Percentiles rank a stretch among this genome's conserved stretches.
These are phyloP conservation scores for Paralvinella palmiformis DNA, from an alignment of 1,140 invertebrate genomes.

Conservation along the genomic window DNA sequence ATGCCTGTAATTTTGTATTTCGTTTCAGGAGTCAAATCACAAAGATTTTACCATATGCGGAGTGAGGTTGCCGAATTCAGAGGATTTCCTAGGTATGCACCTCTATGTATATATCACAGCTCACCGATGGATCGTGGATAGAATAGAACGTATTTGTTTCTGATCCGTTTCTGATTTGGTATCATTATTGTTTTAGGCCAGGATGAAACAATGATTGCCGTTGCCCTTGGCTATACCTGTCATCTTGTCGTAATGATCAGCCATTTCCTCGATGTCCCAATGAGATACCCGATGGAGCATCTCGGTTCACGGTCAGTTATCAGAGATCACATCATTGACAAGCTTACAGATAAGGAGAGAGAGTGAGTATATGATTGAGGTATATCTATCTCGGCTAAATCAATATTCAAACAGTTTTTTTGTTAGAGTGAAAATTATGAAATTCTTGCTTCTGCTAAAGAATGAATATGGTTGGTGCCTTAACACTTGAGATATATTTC, in stretches of 20 bases:
- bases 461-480: no score
- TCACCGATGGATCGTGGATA: neutral
- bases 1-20: no score
- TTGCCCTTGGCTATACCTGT: constrained; percentile 73
- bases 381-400: no score
- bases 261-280: constrained; percentile 70
- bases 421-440: no score
- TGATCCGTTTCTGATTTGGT: neutral
- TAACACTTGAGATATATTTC: no score
- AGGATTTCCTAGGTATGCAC: constrained; percentile 56
- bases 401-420: no score
- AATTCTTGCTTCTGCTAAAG: neutral
- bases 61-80: constrained; percentile 69
- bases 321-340: constrained; percentile 66
- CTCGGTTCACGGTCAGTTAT: constrained; percentile 71
- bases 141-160: neutral
- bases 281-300: constrained; percentile 70
- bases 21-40: no score
- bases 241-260: constrained; percentile 74
- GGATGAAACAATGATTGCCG: constrained; percentile 63
- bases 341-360: constrained; percentile 66
- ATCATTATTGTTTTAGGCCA: constrained; percentile 40
- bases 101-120: neutral
- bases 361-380: constrained; percentile 59
- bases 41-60: constrained; percentile 63